Evolutionary conservation across 2,113 vertebrate species (phyloP), one percentile per base, ranked within the genome.

Genomic region (Tringa solitaria): DNA sequence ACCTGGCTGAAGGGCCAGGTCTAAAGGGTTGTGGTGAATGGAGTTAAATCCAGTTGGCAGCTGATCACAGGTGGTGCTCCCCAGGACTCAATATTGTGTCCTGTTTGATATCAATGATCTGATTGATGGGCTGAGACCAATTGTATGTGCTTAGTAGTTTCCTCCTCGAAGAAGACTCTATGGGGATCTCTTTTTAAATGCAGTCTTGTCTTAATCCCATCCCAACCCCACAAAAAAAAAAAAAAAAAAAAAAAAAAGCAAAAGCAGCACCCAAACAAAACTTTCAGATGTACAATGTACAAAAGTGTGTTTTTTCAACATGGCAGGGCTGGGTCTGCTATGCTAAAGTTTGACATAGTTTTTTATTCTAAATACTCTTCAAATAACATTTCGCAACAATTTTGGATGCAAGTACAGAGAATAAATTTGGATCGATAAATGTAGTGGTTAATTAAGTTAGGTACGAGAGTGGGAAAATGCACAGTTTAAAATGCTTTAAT

Each of bases 41-140:
- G 18, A 56, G 12, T 60, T 54, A 32, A 24, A 75, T 45, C 37
- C 50, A 50, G 27, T 4, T 37, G 30, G 32, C 0, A 2, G 18
- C 23, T 1, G 0, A 7, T 19, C 51, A 65, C 39, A 6, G 13
- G 60, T 20, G 43, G 48, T 33, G 41, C 28, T 86, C 26, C 46
- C 63, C 33, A 73, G 41, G 28, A 24, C 23, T 57, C 33, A 24
- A 24, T 24, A 35, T 0, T 43, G 19, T 24, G 8, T 9, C 11
- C 17, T 75, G 15, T 53, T 74, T 16, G 63, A 41, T 28, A 64
- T 28, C 24, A 37, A 1, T 69, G 32, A 27, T 50, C 20, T 18
- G 28, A 48, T 35, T 2, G 6, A 41, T 17, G 14, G 80, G 32
- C 27, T 0, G 0, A 67, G 33, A 39, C 22, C 37, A 83, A 21